Percentiles rank a stretch among this genome's conserved stretches.
phyloP scores from a whole-genome alignment of 2,797 vertebrate species.

The Nyctibius grandis region DNA sequence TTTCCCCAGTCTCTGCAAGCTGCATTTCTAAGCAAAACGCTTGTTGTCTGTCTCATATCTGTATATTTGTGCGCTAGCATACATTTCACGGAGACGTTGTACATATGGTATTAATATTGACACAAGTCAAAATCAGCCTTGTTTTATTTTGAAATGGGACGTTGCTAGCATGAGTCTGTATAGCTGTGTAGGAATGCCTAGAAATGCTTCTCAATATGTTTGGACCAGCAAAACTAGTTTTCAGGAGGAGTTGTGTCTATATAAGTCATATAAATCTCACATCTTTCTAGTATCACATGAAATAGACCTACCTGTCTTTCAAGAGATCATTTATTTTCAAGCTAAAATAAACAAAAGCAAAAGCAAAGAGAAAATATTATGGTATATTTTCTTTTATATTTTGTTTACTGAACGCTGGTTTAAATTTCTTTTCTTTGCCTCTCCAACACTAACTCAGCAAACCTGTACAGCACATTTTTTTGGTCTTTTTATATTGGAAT shows the following conservation, averaged over 20 bases:
- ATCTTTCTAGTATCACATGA: background rate
- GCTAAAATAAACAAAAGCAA: background rate
- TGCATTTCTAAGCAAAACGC: conserved; percentile 37
- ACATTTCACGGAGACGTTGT: conserved; percentile 60
- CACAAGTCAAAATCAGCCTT: conserved; percentile 34
- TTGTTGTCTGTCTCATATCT: conserved; percentile 50
- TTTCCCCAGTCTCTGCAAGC: background rate
- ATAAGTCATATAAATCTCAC: background rate
- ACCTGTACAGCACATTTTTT: conserved; percentile 12
- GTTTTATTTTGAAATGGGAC: conserved; percentile 58
- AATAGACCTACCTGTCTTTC: background rate
- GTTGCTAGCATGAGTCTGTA: conserved; percentile 39
- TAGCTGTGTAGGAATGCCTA: conserved; percentile 49
- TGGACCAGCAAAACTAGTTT: background rate
- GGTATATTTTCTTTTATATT: background rate
- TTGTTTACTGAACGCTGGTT: background rate
- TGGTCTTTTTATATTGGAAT: conserved; percentile 38
- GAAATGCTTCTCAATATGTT: conserved; percentile 14
- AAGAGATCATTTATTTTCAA: conserved; percentile 16
- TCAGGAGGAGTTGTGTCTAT: background rate
- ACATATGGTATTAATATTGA: conserved; percentile 71
- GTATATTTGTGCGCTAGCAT: conserved; percentile 57
- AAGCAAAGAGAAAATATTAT: background rate
- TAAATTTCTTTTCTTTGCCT: background rate
- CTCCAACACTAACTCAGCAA: background rate